Conservation (phyloP, 2,113 vertebrate genomes). For the Lepidothrix coronata region DNA sequence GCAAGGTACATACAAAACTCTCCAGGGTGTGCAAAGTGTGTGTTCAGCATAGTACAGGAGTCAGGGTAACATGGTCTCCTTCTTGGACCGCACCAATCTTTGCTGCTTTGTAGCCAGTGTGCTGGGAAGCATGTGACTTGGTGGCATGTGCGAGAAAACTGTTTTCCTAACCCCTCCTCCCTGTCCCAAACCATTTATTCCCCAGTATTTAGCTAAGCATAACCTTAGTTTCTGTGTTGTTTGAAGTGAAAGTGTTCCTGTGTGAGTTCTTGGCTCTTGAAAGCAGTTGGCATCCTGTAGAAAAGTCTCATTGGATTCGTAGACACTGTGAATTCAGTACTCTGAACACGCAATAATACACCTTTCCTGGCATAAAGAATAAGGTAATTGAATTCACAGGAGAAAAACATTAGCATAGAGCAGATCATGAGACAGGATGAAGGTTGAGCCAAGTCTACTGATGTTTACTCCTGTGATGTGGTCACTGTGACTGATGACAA, state of each 20-base stretch:
- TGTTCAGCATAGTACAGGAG: rapidly evolving
- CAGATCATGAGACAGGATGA: rapidly evolving
- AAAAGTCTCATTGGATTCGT: neutral
- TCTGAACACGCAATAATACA: neutral
- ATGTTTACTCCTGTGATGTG: neutral
- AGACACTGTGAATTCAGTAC: neutral
- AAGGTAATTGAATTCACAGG: neutral
- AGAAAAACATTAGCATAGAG: neutral
- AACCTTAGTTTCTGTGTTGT: neutral
- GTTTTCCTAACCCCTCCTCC: neutral
- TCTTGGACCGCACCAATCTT: neutral
- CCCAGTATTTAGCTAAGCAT: neutral
- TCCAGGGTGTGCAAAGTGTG: neutral
- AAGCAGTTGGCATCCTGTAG: neutral
- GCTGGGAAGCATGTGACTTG: neutral
- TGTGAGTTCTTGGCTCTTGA: neutral
- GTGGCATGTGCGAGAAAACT: neutral
- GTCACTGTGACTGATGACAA: neutral
- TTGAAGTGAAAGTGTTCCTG: neutral
- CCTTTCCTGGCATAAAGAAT: neutral
- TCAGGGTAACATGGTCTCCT: rapidly evolving
- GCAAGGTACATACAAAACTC: neutral
- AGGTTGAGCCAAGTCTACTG: neutral
- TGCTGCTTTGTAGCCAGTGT: neutral
- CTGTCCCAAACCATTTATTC: neutral